These are phyloP conservation scores for Zygaena filipendulae DNA, from an alignment of 2,888 invertebrate genomes.

Conservation along the genomic window DNA sequence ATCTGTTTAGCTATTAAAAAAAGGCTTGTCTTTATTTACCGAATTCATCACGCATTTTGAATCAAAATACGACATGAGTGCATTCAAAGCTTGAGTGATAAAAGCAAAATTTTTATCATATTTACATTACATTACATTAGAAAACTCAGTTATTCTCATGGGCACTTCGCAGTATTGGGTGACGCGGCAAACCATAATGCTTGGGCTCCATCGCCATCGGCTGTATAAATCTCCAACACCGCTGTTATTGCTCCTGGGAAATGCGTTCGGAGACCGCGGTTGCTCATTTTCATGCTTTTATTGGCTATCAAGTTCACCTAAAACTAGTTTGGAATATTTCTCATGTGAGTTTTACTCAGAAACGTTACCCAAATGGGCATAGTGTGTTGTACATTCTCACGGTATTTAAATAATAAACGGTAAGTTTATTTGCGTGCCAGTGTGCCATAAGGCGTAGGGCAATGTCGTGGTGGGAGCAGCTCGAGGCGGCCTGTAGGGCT, in stretches of 20 bases:
- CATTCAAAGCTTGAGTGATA: too few species aligned
- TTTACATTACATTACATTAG: too few species aligned
- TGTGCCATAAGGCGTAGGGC: constrained; percentile 40
- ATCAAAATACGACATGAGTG: too few species aligned
- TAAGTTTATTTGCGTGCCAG: constrained; percentile 47
- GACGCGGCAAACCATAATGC: too few species aligned
- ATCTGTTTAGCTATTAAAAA: too few species aligned
- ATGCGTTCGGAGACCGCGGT: constrained; percentile 46
- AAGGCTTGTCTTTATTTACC: too few species aligned
- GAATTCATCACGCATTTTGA: too few species aligned
- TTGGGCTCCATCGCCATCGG: too few species aligned
- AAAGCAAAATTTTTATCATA: too few species aligned
- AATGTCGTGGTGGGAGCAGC: constrained; percentile 34
- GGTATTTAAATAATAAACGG: constrained; percentile 38
- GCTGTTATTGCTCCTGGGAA: constrained; percentile 48
- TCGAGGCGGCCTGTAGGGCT: constrained; percentile 31
- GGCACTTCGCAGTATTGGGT: too few species aligned
- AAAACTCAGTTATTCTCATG: too few species aligned
- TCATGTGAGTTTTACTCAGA: constrained; percentile 50
- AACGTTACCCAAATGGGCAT: constrained; percentile 32
- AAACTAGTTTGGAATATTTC: constrained; percentile 56
- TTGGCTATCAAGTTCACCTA: constrained; percentile 53
- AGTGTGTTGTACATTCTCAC: constrained; percentile 45
- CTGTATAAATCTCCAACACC: too few species aligned
- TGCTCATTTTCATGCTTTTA: constrained; percentile 55